These are phyloP conservation scores for Mobula hypostoma DNA, from an alignment of 2,113 vertebrate genomes.

Conservation along the genomic window DNA sequence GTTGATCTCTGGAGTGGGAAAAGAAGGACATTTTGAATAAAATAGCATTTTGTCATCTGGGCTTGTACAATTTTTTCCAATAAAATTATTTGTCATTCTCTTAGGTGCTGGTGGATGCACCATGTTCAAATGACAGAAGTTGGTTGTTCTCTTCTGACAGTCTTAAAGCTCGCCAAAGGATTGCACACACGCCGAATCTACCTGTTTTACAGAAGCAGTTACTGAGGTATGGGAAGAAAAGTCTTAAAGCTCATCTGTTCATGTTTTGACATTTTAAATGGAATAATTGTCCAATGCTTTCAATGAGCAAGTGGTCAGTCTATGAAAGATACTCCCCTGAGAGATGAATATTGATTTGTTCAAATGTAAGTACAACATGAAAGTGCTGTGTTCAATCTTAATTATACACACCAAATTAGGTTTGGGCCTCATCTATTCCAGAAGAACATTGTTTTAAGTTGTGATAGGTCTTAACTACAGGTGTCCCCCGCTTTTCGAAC, in stretches of 20 bases:
- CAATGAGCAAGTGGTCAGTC: not conserved
- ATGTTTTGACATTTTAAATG: constrained; percentile 23
- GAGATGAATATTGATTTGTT: not conserved
- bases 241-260: not conserved
- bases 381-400: too few species aligned
- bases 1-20: not conserved
- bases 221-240: constrained; percentile 51
- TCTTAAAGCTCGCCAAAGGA: constrained; percentile 50
- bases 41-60: not conserved
- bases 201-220: constrained; percentile 55
- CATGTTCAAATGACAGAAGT: constrained; percentile 91
- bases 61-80: not conserved
- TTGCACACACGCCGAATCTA: constrained; percentile 53
- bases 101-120: constrained; percentile 69
- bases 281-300: constrained; percentile 2
- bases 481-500: too few species aligned
- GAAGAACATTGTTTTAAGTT: not conserved
- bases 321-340: not conserved
- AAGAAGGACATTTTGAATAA: not conserved
- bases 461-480: not conserved
- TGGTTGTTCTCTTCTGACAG: constrained; percentile 76
- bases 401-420: not conserved
- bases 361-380: not conserved
- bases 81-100: not conserved
- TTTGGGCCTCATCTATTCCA: not conserved